Base-by-base conservation (phyloP, 2,888 invertebrate species). In the Phymatocera aterrima region DNA sequence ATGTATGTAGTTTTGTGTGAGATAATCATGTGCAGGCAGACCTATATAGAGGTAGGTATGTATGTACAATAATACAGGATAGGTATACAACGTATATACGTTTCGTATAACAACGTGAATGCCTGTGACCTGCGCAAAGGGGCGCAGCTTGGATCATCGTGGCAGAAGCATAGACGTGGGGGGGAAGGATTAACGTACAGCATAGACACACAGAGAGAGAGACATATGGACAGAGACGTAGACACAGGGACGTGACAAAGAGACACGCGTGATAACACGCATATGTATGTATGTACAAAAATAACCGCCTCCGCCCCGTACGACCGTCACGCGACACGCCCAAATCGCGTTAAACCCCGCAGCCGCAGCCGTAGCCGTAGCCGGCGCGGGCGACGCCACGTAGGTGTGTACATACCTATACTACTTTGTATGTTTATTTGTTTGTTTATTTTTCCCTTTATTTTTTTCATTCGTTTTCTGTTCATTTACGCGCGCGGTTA, bases 171-270 rank as follows among this genome's bases (percentile, higher is more conserved):
- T 34, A 65, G 65, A 77, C 65, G 68, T n/a, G n/a, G n/a, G n/a
- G n/a, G n/a, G n/a, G n/a, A n/a, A 43, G 77, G 65, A 65, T 43
- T 57, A 60, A 77, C 43, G 60, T 60, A 74, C 74, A 74, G 81
- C 80, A 80, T 79, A 80, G 79, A 81, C 81, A 80, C 79, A 80
- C 80, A 80, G 78, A 80, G 79, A 81, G 80, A 80, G 78, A 79
- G 80, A 83, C 77, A 77, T 15, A 77, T 81, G 78, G 79, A 83
- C 80, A 79, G n/a, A n/a, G 77, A 79, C 80, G 82, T 51, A 68
- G 77, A 77, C 78, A 70, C 54, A 78, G 43, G 43, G 54, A 78
- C 82, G 78, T 78, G 75, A 79, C 79, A 81, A 79, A 80, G 82
- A 82, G 82, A 82, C 81, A 79, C 80, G 77, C 78, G 74, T 70